Evolutionary conservation across 2,797 vertebrate genomes (phyloP).

Genomic region (Phoxinus dragarum): DNA sequence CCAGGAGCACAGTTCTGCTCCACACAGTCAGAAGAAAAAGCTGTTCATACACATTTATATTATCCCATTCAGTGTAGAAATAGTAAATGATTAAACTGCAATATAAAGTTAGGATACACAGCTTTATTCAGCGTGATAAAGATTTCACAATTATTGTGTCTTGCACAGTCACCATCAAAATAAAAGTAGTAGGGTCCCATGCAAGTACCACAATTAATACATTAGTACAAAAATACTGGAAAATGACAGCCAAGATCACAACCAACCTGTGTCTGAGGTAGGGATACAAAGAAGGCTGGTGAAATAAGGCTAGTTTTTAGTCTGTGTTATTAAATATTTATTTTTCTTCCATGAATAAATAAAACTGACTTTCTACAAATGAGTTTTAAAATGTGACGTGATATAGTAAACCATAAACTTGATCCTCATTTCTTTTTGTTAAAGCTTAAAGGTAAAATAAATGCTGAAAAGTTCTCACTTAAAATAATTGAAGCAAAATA

Average conservation of each 20-base stretch:
- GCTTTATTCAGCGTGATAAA: background rate
- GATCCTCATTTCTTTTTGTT: background rate
- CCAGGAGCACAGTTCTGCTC: background rate
- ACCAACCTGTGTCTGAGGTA: conserved; percentile 54
- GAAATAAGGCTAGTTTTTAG: conserved; percentile 30
- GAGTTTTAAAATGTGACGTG: conserved; percentile 1
- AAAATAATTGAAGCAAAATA: background rate
- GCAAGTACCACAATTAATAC: conserved; percentile 7
- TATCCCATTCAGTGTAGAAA: background rate
- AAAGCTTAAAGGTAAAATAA: conserved; percentile 1
- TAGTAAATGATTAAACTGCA: background rate
- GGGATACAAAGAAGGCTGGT: conserved; percentile 14
- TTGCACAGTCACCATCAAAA: background rate
- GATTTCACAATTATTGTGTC: background rate
- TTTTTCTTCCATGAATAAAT: conserved; percentile 7
- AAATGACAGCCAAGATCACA: background rate
- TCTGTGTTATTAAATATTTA: background rate
- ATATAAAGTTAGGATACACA: background rate
- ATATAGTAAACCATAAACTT: conserved; percentile 29
- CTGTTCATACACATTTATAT: background rate
- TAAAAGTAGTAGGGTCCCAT: background rate
- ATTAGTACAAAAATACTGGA: conserved; percentile 24
- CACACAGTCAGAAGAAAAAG: background rate
- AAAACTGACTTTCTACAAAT: background rate
- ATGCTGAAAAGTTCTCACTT: background rate